Base-by-base conservation (phyloP, 2,797 vertebrate genomes). In the Enteromius thamalakanensis region DNA sequence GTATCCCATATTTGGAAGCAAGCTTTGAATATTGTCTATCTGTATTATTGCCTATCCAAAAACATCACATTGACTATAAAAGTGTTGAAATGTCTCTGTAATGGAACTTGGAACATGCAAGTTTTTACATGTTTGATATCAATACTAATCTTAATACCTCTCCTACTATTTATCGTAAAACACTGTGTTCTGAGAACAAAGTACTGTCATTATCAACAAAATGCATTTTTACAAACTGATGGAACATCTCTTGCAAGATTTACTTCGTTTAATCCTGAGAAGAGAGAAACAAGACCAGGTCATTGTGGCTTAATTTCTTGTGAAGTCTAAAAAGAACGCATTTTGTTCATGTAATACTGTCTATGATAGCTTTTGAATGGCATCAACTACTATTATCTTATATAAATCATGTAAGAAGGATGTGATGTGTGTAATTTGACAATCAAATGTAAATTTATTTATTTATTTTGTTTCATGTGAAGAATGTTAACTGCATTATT, bases 391-490 rank as follows among this genome's bases (percentile, higher is more conserved):
- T 70, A 21, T 12, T 26, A 58, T 58, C 55, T 23, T 23, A 60
- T 64, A 17, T 55, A 32, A 12, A 72, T 12, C 12, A 21, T 34
- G 55, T 71, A 47, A 71, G 4, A n/a, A 17, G 23, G 9, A 53
- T 29, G 65, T 79, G 14, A 14, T 68, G 21, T 51, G 55, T 60
- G 12, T 60, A 32, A 60, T n/a, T 32, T 81, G 68, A 72, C 55
- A 72, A 64, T 62, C 53, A 37, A 81, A 72, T 6, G 4, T 4
- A 47, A 42, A 40, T 26, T 1, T 26, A 26, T 34, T 5, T 34
- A 11, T 34, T 3, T 23, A 15, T 42, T 64, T 32, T 29, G 32
- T 32, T 55, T 58, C 14, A n/a, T 29, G 45, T 55, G 4, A 55
- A 51, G 55, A 60, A 60, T 26, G n/a, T 60, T 26, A 17, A 37